Base-by-base conservation (phyloP, 2,888 invertebrate genomes). In the Epistrophe grossulariae region DNA sequence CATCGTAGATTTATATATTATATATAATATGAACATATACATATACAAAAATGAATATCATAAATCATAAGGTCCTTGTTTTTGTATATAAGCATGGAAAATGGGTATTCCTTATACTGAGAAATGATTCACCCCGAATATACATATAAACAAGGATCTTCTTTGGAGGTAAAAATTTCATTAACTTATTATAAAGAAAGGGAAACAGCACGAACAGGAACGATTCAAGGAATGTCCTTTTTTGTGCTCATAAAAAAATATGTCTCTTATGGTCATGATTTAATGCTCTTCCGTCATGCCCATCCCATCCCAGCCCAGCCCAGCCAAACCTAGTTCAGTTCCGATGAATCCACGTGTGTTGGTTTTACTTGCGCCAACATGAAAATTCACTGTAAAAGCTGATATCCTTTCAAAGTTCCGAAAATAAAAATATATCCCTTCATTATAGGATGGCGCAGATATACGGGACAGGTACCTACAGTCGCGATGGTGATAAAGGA, bases 1-100 rank as follows among this genome's bases (percentile, higher is more conserved):
- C 9, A 17, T 17, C 10, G n/a, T 9, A 17, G 9, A 17, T 17
- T 10, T 17, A 48, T 6, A 17, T 17, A n/a, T 6, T 17, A 17
- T 4, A 17, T 9, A 17, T n/a, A 7, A 24, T 24, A 24, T 24
- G 3, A 1, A 24, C 3, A 24, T 24, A 24, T 24, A 24, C 3
- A 24, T 24, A 1, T 40, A 9, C n/a, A 1, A 74, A 78, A 62
- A 52, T 45, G 57, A 74, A 73, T n/a, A 43, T 52, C 78, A 85
- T 82, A 78, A 85, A 85, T 85, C 85, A 85, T 82, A 82, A 78
- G 73, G 78, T 82, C 17, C 19, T 68, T 50, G 68, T 68, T 78
- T 64, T 64, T 50, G 38, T 70, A n/a, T n/a, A n/a, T n/a, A 17
- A 48, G 31, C 13, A 40, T 43, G 10, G 70, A 74, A 84, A 80